phyloP scores from a whole-genome alignment of 1,140 invertebrate species.

The Pygmarrhopalites habei region DNA sequence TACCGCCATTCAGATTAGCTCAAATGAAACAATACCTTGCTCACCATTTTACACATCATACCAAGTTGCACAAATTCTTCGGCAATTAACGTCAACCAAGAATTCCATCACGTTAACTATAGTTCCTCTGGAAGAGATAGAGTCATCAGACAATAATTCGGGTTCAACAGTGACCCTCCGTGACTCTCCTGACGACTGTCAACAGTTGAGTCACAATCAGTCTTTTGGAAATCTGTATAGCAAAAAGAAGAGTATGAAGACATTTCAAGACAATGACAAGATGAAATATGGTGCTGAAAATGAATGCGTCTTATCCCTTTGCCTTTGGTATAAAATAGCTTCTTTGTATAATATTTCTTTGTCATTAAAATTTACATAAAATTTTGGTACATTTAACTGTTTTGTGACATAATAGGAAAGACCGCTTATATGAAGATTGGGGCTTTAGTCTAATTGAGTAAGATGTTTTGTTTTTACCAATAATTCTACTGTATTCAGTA shows the following conservation, averaged over 20 bases:
- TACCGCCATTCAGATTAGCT: slow-evolving; percentile 26
- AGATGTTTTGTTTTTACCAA: too few species aligned
- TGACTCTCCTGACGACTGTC: slow-evolving; percentile 1
- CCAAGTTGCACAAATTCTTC: slow-evolving; percentile 34
- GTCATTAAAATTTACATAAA: too few species aligned
- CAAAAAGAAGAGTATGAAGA: background rate
- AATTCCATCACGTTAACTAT: slow-evolving; percentile 22
- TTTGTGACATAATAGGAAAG: too few species aligned
- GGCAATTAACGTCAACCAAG: slow-evolving; percentile 11
- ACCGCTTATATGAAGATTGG: slow-evolving; percentile 37
- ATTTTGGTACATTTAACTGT: too few species aligned
- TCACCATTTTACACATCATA: slow-evolving; percentile 32
- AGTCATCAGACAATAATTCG: slow-evolving; percentile 16
- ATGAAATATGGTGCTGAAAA: background rate
- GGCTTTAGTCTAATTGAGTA: slow-evolving; percentile 32
- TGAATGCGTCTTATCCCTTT: slow-evolving; percentile 24
- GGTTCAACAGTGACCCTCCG: slow-evolving; percentile 19
- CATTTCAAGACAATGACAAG: background rate
- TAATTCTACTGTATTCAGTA: too few species aligned
- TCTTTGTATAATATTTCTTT: too few species aligned
- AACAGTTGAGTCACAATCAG: too few species aligned
- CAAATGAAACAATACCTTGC: slow-evolving; percentile 25
- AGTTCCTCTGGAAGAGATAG: slow-evolving; percentile 14
- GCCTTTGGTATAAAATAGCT: too few species aligned
- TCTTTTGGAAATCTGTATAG: too few species aligned